phyloP scores from a whole-genome alignment of 2,113 vertebrate species.

The Neopipo cinnamomea region DNA sequence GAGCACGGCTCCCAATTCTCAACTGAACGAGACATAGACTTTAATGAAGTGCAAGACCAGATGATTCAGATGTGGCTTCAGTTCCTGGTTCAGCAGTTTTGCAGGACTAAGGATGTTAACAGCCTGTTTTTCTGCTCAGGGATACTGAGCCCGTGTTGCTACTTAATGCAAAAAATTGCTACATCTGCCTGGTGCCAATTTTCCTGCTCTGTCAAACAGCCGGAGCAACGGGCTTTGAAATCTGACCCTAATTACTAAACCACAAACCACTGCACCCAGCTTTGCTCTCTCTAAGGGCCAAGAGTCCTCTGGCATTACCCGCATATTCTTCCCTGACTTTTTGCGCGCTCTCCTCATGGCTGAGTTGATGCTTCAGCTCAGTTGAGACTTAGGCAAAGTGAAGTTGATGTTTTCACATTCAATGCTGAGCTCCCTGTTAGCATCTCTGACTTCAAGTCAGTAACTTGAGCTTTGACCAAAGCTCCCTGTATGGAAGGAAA shows the following conservation, averaged over 20 bases:
- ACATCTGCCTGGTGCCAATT: neutral
- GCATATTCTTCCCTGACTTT: neutral
- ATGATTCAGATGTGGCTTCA: neutral
- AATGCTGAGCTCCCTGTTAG: neutral
- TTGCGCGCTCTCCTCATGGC: rapidly evolving
- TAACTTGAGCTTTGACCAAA: neutral
- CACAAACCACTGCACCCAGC: neutral
- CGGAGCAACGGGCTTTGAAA: neutral
- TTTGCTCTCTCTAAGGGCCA: neutral
- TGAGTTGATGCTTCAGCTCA: neutral
- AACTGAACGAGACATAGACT: neutral
- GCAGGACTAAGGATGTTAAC: neutral
- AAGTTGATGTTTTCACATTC: neutral
- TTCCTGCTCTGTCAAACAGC: neutral
- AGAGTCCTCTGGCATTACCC: neutral
- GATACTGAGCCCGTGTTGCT: neutral
- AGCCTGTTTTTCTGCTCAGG: neutral
- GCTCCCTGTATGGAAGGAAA: neutral
- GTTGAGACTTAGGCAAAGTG: neutral
- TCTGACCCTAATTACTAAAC: neutral
- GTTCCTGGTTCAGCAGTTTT: neutral
- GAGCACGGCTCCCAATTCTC: neutral
- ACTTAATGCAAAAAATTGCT: neutral
- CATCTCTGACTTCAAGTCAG: neutral
- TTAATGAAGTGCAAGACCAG: neutral